Percentiles rank a stretch among this genome's conserved stretches.
Conservation (phyloP, 2,888 invertebrate genomes). For the Drosophila dives region DNA sequence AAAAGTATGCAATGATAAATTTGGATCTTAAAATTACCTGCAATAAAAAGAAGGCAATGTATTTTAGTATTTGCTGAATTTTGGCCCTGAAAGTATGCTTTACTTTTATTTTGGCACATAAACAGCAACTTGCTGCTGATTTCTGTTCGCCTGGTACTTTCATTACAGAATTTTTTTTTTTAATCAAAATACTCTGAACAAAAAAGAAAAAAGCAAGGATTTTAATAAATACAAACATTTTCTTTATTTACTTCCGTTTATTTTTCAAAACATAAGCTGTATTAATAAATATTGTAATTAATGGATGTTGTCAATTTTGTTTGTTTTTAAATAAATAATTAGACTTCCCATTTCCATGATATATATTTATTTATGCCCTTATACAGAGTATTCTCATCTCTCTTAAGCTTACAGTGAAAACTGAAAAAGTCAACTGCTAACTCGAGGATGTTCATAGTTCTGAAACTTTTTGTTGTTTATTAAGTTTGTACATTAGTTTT, state of each 20-base stretch:
- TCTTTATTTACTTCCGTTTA: background rate
- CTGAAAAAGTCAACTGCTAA: background rate
- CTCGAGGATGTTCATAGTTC: background rate
- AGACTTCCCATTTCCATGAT: background rate
- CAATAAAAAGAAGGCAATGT: no score
- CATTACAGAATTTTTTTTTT: background rate
- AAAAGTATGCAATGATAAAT: no score
- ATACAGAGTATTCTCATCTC: background rate
- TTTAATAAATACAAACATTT: background rate
- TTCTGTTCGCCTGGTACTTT: no score
- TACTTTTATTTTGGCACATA: no score
- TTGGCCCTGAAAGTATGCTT: no score
- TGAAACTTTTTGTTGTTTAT: background rate
- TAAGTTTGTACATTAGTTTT: background rate
- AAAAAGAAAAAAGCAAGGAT: background rate
- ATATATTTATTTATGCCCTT: background rate
- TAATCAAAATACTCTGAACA: no score
- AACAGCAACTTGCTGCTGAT: no score
- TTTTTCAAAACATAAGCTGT: background rate
- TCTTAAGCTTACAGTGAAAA: background rate
- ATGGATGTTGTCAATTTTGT: background rate
- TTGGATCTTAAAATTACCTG: no score
- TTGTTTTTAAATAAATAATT: background rate
- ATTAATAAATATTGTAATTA: background rate
- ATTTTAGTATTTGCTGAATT: no score